phyloP scores from a whole-genome alignment of 1,140 invertebrate species.

The Sminthurides bifidus region DNA sequence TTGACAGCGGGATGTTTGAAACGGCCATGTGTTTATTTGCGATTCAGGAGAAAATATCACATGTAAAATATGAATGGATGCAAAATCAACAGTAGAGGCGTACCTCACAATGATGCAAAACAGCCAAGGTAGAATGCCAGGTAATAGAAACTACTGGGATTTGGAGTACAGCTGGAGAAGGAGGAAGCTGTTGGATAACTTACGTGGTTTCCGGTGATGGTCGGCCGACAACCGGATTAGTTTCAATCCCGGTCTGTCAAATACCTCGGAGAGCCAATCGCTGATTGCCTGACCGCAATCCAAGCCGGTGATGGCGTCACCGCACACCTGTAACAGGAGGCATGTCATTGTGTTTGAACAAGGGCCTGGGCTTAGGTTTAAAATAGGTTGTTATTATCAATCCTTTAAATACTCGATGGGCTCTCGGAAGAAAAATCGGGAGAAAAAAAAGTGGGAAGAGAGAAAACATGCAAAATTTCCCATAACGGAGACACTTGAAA shows the following conservation, averaged over 20 bases:
- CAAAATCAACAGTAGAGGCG: no score
- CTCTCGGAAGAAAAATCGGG: no score
- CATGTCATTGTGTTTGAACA: neutral
- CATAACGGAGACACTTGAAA: neutral
- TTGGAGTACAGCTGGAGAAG: constrained; percentile 1
- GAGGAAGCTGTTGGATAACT: constrained; percentile 9
- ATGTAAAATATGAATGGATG: no score
- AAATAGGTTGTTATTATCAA: neutral
- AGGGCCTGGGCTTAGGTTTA: neutral
- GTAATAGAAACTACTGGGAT: no score
- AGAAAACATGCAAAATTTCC: neutral
- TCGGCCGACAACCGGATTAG: constrained; percentile 51
- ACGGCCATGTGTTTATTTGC: no score
- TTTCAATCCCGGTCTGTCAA: constrained; percentile 52
- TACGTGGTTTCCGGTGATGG: constrained; percentile 34
- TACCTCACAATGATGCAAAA: no score
- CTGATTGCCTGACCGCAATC: constrained; percentile 72
- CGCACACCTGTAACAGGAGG: constrained; percentile 60
- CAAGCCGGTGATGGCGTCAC: constrained; percentile 58
- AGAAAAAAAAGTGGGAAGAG: neutral
- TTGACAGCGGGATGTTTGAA: no score
- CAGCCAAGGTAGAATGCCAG: neutral
- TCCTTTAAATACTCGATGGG: no score
- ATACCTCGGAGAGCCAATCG: constrained; percentile 57
- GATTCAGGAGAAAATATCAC: no score